phyloP scores from a whole-genome alignment of 1,140 invertebrate genomes.

The Drosophila kurseongensis region DNA sequence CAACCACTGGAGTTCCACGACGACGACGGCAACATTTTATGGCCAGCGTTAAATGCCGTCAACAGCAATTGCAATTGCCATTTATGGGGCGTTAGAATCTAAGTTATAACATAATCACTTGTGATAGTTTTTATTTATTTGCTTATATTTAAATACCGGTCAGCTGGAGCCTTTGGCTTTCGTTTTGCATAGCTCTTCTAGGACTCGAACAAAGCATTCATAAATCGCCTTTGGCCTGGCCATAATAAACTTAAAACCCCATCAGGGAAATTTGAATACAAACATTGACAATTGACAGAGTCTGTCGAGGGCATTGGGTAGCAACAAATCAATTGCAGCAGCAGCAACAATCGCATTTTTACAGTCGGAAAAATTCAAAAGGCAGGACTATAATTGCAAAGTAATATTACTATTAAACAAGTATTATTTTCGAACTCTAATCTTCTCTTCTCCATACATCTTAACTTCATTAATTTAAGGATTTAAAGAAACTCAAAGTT shows the following conservation, averaged over 20 bases:
- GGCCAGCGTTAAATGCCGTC: conserved; percentile 61
- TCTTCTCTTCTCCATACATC: no score
- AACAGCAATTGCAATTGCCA: conserved; percentile 66
- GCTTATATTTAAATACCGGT: conserved; percentile 11
- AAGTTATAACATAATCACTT: conserved; percentile 63
- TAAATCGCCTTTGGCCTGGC: conserved; percentile 51
- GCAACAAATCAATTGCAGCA: conserved; percentile 73
- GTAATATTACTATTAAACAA: no score
- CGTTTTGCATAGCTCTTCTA: conserved; percentile 3
- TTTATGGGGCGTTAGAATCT: conserved; percentile 75
- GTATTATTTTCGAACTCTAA: no score
- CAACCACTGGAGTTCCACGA: conserved; percentile 6
- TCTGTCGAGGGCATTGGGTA: conserved; percentile 22
- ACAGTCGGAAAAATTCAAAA: background rate
- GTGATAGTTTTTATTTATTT: conserved; percentile 53
- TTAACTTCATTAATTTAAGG: no score
- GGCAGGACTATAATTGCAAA: no score
- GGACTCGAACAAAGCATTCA: conserved; percentile 67
- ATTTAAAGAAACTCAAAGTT: no score
- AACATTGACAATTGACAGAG: conserved; percentile 63
- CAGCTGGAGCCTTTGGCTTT: background rate
- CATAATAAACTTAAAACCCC: conserved; percentile 44
- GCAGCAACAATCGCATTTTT: conserved; percentile 12
- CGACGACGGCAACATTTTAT: conserved; percentile 64
- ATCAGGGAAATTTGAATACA: conserved; percentile 72